phyloP scores from a whole-genome alignment of 2,113 vertebrate genomes.

The Burhinus bistriatus region DNA sequence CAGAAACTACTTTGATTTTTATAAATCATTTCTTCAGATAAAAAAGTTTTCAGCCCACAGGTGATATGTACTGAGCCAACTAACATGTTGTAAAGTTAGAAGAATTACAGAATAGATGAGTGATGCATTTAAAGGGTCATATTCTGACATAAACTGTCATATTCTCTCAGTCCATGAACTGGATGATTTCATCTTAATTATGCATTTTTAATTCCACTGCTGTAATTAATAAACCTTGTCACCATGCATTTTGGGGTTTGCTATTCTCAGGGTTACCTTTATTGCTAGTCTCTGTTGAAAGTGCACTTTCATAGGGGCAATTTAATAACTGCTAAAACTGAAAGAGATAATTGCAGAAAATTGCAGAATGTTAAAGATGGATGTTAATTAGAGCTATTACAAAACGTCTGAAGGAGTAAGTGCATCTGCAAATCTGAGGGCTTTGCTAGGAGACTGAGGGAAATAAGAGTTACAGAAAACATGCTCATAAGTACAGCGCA shows the following conservation, averaged over 20 bases:
- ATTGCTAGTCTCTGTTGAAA: conserved; percentile 17
- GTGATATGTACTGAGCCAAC: background rate
- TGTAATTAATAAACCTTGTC: conserved; percentile 54
- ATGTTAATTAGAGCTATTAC: conserved; percentile 50
- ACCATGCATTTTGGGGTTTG: conserved; percentile 20
- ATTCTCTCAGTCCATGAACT: background rate
- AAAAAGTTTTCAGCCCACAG: background rate
- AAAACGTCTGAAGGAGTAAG: conserved; percentile 57
- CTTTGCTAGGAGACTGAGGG: background rate
- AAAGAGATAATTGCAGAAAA: conserved; percentile 52
- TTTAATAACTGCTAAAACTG: conserved; percentile 59
- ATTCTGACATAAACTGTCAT: conserved; percentile 3
- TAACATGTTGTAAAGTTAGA: conserved; percentile 16
- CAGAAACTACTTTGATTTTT: background rate
- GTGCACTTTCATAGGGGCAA: background rate
- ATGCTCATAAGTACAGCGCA: background rate
- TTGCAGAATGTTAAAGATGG: conserved; percentile 24
- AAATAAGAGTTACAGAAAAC: background rate
- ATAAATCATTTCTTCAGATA: background rate
- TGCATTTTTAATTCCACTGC: conserved; percentile 54
- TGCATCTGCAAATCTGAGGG: conserved; percentile 20
- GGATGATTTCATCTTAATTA: conserved; percentile 48
- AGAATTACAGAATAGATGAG: background rate
- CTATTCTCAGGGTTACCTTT: conserved; percentile 53
- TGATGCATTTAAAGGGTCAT: background rate